Conservation (phyloP, 37 sponge, comb jelly and placozoan genomes). For the Lycopodina hypogea region DNA sequence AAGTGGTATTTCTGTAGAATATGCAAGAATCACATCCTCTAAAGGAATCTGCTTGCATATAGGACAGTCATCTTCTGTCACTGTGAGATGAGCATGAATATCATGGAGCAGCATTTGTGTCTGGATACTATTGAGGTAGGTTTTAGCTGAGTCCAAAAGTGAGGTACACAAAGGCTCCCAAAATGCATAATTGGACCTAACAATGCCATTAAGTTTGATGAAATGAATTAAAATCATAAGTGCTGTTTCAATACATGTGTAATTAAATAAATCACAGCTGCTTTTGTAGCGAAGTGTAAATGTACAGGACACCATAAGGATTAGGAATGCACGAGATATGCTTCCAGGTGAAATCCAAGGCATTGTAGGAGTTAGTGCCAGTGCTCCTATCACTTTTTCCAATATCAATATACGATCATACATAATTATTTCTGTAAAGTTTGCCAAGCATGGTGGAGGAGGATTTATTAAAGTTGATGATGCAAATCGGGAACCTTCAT, state of each 20-base stretch:
- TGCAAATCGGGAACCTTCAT: conserved; percentile 20
- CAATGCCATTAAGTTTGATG: not conserved
- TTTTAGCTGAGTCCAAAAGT: not conserved
- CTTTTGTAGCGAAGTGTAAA: not conserved
- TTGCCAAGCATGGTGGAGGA: not conserved
- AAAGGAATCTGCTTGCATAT: conserved; percentile 20
- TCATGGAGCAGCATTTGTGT: conserved; percentile 29
- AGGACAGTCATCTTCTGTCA: conserved; percentile 27
- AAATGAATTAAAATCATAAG: not conserved
- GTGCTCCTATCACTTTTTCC: conserved; percentile 2
- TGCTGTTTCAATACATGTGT: conserved; percentile 26
- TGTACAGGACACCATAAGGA: not conserved
- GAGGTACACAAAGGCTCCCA: conserved; percentile 16
- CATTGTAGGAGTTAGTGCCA: not conserved
- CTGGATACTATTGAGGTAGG: conserved; percentile 12
- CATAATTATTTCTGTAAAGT: not conserved
- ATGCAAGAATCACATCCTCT: not conserved
- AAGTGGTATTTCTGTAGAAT: not conserved
- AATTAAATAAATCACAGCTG: not conserved
- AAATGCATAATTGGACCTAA: conserved; percentile 9
- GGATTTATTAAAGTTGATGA: not conserved
- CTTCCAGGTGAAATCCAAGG: not conserved
- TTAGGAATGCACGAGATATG: not conserved
- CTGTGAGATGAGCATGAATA: too few relatives aligned
- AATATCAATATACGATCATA: not conserved